phyloP scores from a whole-genome alignment of 2,797 vertebrate species.

The Clarias fuscus region DNA sequence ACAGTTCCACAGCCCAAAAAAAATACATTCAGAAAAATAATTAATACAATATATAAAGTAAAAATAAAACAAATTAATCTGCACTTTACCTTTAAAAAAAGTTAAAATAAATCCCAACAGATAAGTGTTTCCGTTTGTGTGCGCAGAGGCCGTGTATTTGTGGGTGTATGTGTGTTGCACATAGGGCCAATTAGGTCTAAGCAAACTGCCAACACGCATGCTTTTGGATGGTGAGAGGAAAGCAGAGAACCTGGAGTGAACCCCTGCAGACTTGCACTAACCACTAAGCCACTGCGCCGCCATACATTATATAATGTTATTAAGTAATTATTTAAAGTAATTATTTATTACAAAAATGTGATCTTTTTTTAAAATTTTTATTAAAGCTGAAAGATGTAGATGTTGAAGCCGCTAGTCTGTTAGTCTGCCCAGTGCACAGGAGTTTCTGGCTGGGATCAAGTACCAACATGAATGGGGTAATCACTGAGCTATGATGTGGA shows the following conservation, averaged over 20 bases:
- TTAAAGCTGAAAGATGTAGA: not conserved
- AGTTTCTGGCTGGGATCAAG: not conserved
- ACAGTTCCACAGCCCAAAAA: too few relatives aligned
- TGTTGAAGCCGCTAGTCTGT: not conserved
- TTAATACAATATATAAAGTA: too few relatives aligned
- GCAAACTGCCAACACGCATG: not conserved
- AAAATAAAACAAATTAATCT: too few relatives aligned
- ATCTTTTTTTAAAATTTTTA: not conserved
- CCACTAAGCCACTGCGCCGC: too few relatives aligned
- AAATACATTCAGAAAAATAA: too few relatives aligned
- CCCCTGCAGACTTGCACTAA: not conserved
- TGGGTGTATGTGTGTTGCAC: too few relatives aligned
- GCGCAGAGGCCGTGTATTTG: too few relatives aligned
- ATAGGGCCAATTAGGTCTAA: not conserved
- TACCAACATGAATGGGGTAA: slow-evolving; percentile 2
- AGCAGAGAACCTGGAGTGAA: not conserved
- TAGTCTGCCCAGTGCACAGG: not conserved
- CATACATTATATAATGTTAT: not conserved
- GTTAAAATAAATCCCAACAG: too few relatives aligned
- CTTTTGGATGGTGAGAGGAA: not conserved
- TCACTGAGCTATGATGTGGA: not conserved
- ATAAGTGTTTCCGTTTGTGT: too few relatives aligned
- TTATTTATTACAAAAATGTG: not conserved
- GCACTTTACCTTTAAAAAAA: too few relatives aligned
- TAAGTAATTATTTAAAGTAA: too few relatives aligned